A percentile compares a stretch with the other conserved stretches of the same genome.
These are phyloP conservation scores for Neomonachus schauinslandi DNA, from an alignment of 2,113 vertebrate species.

Conservation along the genomic window DNA sequence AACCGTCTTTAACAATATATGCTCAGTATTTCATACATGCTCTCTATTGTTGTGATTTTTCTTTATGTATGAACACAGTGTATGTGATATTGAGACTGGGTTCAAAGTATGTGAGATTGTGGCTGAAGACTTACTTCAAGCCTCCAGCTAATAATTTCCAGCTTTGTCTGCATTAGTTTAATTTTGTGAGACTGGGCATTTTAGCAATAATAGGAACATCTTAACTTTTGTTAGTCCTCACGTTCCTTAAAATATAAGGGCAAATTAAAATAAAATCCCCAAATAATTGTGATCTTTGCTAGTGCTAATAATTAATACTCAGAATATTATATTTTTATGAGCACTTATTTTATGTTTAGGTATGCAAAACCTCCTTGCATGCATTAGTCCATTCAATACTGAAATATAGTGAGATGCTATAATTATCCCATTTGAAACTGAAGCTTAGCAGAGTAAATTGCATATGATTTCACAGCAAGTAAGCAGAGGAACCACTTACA, in stretches of 20 bases:
- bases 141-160: background rate
- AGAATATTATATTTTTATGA: constrained; percentile 39
- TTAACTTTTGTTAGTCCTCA: background rate
- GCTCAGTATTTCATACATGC: background rate
- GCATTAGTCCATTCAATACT: background rate
- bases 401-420: background rate
- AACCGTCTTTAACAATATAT: background rate
- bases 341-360: background rate
- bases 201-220: background rate
- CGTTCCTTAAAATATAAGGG: background rate
- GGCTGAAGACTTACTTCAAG: background rate
- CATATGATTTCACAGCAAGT: background rate
- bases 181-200: constrained; percentile 13
- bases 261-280: constrained; percentile 17
- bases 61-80: background rate
- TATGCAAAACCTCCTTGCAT: background rate
- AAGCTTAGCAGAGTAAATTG: background rate
- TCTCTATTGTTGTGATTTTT: constrained; percentile 19
- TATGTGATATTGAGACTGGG: background rate
- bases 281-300: background rate
- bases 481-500: background rate
- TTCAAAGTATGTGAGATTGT: background rate
- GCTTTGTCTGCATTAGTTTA: background rate
- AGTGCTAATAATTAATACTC: constrained; percentile 2
- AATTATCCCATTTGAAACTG: background rate